Evolutionary conservation across 1,140 invertebrate species (phyloP).

Genomic region (Tetragonula clypearis): DNA sequence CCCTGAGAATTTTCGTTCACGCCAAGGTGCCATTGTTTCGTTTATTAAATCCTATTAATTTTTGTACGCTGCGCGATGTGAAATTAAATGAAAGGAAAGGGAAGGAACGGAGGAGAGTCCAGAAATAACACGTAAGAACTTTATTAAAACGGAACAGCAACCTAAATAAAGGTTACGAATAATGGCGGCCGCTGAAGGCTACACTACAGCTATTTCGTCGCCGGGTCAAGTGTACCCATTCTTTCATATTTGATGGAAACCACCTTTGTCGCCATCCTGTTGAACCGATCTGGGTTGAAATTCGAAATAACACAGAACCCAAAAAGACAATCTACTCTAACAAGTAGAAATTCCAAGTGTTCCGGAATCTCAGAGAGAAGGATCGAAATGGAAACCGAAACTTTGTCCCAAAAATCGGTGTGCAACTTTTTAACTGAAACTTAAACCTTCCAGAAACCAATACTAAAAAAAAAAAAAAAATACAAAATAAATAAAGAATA

Average conservation of each 20-base stretch:
- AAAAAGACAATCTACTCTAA: too few relatives aligned
- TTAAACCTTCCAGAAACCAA: accelerated
- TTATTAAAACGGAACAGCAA: background rate
- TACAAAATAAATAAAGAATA: background rate
- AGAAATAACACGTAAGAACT: background rate
- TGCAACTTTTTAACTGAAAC: background rate
- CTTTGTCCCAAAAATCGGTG: background rate
- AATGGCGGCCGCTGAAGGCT: constrained; percentile 5
- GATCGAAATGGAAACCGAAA: too few relatives aligned
- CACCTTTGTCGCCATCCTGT: background rate
- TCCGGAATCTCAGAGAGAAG: too few relatives aligned
- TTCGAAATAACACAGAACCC: too few relatives aligned
- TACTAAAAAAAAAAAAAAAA: background rate
- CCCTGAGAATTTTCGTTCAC: too few relatives aligned
- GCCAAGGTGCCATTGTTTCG: too few relatives aligned
- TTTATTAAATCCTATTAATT: too few relatives aligned
- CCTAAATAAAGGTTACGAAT: constrained; percentile 5
- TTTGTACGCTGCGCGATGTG: too few relatives aligned
- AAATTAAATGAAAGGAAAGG: background rate
- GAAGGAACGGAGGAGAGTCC: too few relatives aligned
- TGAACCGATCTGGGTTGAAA: background rate
- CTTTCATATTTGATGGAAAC: constrained; percentile 19
- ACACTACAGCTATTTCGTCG: constrained; percentile 5
- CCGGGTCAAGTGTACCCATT: constrained; percentile 27
- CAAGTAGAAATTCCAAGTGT: too few relatives aligned